Conservation (phyloP, 2,797 vertebrate species). For the Catostomus latipinnis region DNA sequence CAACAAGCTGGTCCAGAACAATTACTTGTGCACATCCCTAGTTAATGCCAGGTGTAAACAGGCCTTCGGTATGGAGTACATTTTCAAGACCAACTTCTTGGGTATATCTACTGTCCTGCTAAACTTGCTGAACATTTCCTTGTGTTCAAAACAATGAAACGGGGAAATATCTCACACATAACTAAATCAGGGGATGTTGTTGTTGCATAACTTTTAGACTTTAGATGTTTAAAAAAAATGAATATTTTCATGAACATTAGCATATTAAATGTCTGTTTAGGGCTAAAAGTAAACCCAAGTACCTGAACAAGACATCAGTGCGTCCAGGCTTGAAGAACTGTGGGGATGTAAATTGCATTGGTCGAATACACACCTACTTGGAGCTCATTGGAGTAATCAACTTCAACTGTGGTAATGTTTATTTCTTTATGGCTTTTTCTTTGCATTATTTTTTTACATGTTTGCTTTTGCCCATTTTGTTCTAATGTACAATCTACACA, state of each 20-base stretch:
- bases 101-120: neutral
- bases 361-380: conserved; percentile 95
- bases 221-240: neutral
- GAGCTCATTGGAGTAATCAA: conserved; percentile 97
- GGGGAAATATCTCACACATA: no score
- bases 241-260: neutral
- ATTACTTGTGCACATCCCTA: no score
- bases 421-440: neutral
- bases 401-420: conserved; percentile 90
- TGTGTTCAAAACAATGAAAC: no score
- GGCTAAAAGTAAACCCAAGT: conserved; percentile 90
- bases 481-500: no score
- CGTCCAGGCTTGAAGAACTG: conserved; percentile 97
- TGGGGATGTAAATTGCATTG: conserved; percentile 98
- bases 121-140: no score
- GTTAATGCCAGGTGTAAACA: no score
- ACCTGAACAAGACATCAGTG: conserved; percentile 97
- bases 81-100: neutral
- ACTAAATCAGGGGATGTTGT: no score
- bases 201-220: no score
- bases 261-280: conserved; percentile 66
- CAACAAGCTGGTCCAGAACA: no score
- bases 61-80: no score
- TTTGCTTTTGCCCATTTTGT: no score
- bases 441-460: neutral